A percentile compares a stretch with the other conserved stretches of the same genome.
Conservation (phyloP, 1,140 invertebrate species). For the Protaetia brevitarsis region DNA sequence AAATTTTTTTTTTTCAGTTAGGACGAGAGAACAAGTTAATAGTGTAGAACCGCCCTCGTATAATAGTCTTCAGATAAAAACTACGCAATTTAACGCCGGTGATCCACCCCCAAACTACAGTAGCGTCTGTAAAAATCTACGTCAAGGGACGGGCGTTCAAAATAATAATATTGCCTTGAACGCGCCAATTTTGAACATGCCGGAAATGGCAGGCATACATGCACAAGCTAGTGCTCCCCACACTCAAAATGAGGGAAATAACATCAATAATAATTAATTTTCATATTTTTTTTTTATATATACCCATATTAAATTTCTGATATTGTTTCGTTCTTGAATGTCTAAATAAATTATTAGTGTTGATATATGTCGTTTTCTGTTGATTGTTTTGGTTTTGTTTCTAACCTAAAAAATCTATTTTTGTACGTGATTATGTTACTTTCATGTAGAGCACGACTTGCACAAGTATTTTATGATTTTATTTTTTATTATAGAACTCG, state of each 20-base stretch:
- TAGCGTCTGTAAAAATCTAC: neutral
- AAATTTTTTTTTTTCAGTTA: neutral
- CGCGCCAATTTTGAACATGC: neutral
- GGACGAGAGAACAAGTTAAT: neutral
- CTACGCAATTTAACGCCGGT: neutral
- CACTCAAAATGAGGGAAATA: neutral
- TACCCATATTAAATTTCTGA: too few species aligned
- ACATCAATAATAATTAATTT: too few species aligned
- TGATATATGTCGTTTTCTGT: too few species aligned
- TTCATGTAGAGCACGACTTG: too few species aligned
- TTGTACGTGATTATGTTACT: too few species aligned
- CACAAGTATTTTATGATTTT: too few species aligned
- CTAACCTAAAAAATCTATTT: too few species aligned
- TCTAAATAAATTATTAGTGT: too few species aligned
- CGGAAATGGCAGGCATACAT: neutral
- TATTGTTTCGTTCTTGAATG: too few species aligned
- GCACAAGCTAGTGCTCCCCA: neutral
- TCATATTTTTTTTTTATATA: too few species aligned
- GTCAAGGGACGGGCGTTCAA: neutral
- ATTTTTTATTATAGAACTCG: too few species aligned
- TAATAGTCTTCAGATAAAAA: neutral
- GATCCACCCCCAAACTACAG: slow-evolving; percentile 17
- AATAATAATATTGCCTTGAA: neutral
- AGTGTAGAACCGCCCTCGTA: neutral
- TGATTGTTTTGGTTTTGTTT: too few species aligned